Conservation (phyloP, 2,113 vertebrate genomes). For the Phycodurus eques region DNA sequence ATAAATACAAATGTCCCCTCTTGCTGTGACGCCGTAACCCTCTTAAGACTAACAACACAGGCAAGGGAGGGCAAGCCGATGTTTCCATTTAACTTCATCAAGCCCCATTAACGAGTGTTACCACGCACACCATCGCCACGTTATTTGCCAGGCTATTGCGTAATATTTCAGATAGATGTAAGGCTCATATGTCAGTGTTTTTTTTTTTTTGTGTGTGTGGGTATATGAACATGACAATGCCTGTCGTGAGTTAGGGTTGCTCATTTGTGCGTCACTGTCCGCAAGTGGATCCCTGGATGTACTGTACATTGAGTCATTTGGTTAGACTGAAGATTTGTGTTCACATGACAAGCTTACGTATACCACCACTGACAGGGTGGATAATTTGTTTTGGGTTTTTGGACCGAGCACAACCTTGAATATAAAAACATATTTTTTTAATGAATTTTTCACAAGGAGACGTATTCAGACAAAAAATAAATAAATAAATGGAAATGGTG, state of each 20-base stretch:
- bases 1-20: constrained; percentile 21
- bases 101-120: constrained; percentile 30
- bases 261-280: background rate
- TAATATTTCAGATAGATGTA: background rate
- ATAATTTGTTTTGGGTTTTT: no score
- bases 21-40: constrained; percentile 14
- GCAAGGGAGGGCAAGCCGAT: constrained; percentile 27
- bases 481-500: no score
- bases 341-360: background rate
- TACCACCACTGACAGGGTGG: background rate
- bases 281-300: background rate
- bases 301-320: background rate
- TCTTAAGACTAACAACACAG: constrained; percentile 39
- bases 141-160: background rate
- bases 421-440: no score
- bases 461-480: no score
- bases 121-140: constrained; percentile 13
- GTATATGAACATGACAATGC: background rate
- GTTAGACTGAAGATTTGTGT: background rate
- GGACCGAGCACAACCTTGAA: no score
- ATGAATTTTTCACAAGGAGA: no score
- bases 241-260: background rate
- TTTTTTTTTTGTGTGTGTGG: background rate
- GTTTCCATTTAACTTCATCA: constrained; percentile 38
- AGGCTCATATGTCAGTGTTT: background rate